Evolutionary conservation across 1,140 invertebrate species (phyloP).

Genomic region (Aphis craccivora): DNA sequence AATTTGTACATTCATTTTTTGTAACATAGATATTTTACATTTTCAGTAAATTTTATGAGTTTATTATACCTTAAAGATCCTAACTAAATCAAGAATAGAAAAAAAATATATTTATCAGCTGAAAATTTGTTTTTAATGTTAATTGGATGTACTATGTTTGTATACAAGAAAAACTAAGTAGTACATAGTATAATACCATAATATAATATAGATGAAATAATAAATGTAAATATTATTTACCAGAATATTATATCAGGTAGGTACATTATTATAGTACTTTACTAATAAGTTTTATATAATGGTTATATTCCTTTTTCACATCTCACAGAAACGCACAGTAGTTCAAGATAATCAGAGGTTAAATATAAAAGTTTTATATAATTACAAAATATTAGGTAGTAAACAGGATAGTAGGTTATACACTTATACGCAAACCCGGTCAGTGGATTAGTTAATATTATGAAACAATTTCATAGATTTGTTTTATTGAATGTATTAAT

Average conservation of each 20-base stretch:
- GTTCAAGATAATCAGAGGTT: neutral
- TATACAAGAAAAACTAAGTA: neutral
- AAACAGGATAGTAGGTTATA: neutral
- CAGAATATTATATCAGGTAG: neutral
- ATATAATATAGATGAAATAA: neutral
- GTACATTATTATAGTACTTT: neutral
- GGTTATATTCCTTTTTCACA: neutral
- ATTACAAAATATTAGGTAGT: neutral
- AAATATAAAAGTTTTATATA: constrained; percentile 4
- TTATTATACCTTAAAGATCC: too few species aligned
- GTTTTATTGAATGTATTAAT: neutral
- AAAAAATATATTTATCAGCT: too few species aligned
- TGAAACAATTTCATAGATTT: neutral
- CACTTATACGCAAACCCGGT: neutral
- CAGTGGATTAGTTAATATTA: neutral
- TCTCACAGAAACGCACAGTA: too few species aligned
- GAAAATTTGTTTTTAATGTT: too few species aligned
- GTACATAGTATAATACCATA: too few species aligned
- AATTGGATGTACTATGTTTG: too few species aligned
- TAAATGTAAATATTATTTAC: neutral
- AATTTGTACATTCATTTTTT: too few species aligned
- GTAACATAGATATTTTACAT: too few species aligned
- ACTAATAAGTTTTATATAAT: neutral
- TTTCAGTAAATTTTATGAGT: too few species aligned
- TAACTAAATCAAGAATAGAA: too few species aligned